Evolutionary conservation across 2,888 invertebrate genomes (phyloP), one percentile per base, ranked within the genome.

Genomic region (Chymomyza procnemis): DNA sequence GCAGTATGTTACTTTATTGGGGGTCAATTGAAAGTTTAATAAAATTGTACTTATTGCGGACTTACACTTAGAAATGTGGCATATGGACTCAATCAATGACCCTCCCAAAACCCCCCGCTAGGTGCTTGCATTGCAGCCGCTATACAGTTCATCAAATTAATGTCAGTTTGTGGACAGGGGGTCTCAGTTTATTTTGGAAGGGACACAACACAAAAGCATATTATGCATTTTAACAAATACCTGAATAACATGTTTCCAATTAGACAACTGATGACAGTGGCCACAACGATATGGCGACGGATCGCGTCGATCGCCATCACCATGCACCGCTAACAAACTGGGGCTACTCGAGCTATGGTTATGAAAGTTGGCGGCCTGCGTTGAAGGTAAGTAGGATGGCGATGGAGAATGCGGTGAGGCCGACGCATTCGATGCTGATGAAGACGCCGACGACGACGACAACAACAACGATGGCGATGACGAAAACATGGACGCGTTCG

Each of bases 241-340:
- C 95, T 95, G 95, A 92, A 95, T 95, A 89, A 95, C 95, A 93
- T 95, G 95, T 93, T 95, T 95, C 95, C 95, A 95, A 92, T 95
- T 95, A 81, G 95, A 95, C 89, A 95, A 92, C 92, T 95, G 95
- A 92, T 95, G 94, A 92, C 95, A 95, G 92, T 95, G 95, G 82
- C 95, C 95, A 92, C 95, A 95, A 89, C 95, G 94, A 89, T 93
- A 94, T 88, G 93, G 93, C 90, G 93, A 92, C 89, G 92, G 92
- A 89, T 91, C 91, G 78, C 92, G 91, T 88, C 91, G 91, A 87
- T 90, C 91, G 78, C 83, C 78, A 78, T 90, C 89, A 86, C 88
- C 87, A 90, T 80, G 76, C 74, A 82, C 75, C 85, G 82, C 80
- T 81, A 89, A 85, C 64, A 89, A 78, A 83, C 78, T 85, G 75